phyloP scores from a whole-genome alignment of 2,113 vertebrate species.

The Chloebia gouldiae region DNA sequence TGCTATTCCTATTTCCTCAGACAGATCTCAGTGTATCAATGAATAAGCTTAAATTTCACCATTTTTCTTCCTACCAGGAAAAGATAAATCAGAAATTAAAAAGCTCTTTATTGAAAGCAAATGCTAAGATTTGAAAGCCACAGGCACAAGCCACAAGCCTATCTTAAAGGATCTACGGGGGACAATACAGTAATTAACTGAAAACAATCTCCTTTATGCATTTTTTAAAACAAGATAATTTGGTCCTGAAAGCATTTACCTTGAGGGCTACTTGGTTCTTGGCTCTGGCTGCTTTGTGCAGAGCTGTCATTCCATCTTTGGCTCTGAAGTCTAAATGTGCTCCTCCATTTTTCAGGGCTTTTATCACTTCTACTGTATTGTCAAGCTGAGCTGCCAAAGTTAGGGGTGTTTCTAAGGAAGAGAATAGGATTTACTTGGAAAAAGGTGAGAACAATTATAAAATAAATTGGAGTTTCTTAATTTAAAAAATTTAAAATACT shows the following conservation, averaged over 20 bases:
- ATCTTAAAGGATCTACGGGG: not conserved
- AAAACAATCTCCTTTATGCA: not conserved
- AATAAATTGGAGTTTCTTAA: not conserved
- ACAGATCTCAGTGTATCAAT: not conserved
- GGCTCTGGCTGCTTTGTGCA: conserved; percentile 89
- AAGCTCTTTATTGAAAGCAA: not conserved
- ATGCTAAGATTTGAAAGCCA: not conserved
- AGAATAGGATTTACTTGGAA: not conserved
- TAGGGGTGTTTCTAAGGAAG: conserved; percentile 84
- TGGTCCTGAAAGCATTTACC: conserved; percentile 66
- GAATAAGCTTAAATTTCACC: not conserved
- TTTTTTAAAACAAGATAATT: not conserved
- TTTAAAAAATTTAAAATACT: not conserved
- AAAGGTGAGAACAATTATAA: not conserved
- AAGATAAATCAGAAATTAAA: not conserved
- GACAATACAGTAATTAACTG: not conserved
- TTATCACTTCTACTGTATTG: conserved; percentile 81
- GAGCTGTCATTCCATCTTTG: conserved; percentile 89
- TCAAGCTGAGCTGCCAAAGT: conserved; percentile 87
- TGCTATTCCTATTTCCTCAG: not conserved
- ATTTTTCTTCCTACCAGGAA: not conserved
- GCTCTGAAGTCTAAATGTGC: conserved; percentile 95
- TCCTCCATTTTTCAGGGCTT: conserved; percentile 86
- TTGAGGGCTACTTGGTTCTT: conserved; percentile 84
- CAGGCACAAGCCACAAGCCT: too few species aligned